phyloP scores from a whole-genome alignment of 2,888 invertebrate species.

The Caenorhabditis auriculariae region DNA sequence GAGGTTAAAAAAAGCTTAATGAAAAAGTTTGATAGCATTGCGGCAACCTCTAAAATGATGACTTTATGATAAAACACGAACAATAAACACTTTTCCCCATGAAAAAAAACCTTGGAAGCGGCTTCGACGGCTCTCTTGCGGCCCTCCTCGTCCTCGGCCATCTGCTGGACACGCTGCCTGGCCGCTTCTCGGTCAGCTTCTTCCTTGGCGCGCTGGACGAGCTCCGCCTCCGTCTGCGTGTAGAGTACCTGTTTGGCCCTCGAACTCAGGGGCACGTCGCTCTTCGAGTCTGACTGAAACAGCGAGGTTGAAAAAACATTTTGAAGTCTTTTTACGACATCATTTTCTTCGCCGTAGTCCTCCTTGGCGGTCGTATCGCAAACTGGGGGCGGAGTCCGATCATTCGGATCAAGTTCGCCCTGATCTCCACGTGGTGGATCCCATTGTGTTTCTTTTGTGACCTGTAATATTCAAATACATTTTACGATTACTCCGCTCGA shows the following conservation, averaged over 20 bases:
- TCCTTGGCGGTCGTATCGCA: conserved; percentile 7
- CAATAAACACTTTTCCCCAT: too few relatives aligned
- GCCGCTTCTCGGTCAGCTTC: background rate
- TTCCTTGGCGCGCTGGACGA: background rate
- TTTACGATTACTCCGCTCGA: too few relatives aligned
- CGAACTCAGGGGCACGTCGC: background rate
- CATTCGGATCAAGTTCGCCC: conserved; percentile 16
- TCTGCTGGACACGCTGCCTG: background rate
- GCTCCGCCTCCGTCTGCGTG: background rate
- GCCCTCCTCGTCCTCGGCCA: background rate
- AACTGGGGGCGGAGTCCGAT: conserved; percentile 9
- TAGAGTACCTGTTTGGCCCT: background rate
- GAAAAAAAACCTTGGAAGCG: background rate
- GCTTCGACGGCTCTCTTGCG: background rate
- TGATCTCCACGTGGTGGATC: conserved; percentile 14
- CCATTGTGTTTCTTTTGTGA: conserved; percentile 31
- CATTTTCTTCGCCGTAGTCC: background rate
- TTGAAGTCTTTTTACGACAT: background rate
- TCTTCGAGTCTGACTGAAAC: too few relatives aligned
- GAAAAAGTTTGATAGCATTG: too few relatives aligned
- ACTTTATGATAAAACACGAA: too few relatives aligned
- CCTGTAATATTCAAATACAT: background rate
- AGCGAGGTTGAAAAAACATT: too few relatives aligned
- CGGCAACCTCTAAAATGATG: too few relatives aligned
- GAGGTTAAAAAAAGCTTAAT: too few relatives aligned